These are phyloP conservation scores for Rhinopomastus cyanomelas DNA, from an alignment of 2,113 vertebrate genomes.

Conservation along the genomic window DNA sequence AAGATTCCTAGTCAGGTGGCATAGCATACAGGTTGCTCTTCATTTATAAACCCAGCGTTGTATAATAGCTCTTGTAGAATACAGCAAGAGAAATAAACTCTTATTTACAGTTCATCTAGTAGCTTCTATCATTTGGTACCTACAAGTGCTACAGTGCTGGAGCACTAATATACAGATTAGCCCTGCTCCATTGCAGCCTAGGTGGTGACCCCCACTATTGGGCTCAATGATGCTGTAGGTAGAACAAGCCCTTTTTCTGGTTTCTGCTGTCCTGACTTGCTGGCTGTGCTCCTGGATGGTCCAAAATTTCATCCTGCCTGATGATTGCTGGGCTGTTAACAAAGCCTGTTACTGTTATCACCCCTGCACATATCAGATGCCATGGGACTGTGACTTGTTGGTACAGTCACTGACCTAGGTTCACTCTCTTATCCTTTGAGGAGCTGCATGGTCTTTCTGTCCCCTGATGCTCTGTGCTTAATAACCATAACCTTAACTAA, in stretches of 20 bases:
- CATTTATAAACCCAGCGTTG: not conserved
- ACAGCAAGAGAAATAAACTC: not conserved
- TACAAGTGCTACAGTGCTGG: not conserved
- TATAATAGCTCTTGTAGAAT: not conserved
- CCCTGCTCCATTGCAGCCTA: not conserved
- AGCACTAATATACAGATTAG: not conserved
- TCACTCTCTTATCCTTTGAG: not conserved
- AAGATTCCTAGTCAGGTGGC: not conserved
- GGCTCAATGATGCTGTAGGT: not conserved
- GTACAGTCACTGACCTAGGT: not conserved
- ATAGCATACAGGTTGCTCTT: not conserved
- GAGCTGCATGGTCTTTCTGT: not conserved
- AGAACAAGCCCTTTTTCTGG: not conserved
- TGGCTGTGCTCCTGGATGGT: not conserved
- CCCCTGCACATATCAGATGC: accelerated
- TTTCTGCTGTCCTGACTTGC: not conserved
- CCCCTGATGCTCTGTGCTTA: not conserved
- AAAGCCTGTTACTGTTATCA: not conserved
- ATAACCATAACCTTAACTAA: not conserved
- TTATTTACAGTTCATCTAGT: no score
- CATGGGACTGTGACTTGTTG: not conserved
- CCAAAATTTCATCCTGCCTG: not conserved
- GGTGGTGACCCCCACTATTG: not conserved
- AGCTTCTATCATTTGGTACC: not conserved
- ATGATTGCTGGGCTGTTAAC: not conserved